Percentiles rank a stretch among this genome's conserved stretches.
Conservation (phyloP, 2,888 invertebrate species). For the Agrotis exclamationis region DNA sequence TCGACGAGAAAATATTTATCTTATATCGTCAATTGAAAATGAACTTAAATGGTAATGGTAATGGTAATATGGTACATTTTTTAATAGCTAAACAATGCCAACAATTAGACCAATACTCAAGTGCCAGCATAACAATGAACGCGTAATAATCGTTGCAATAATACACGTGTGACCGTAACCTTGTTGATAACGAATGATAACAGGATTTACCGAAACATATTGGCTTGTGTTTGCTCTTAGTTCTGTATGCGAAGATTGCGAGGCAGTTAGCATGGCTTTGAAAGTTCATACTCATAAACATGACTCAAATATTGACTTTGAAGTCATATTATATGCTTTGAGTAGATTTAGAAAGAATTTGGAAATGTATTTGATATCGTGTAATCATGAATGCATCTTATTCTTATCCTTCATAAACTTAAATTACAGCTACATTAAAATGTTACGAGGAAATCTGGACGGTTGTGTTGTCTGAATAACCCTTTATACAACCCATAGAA, state of each 20-base stretch:
- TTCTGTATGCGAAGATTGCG: background rate
- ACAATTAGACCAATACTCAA: background rate
- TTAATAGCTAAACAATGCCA: background rate
- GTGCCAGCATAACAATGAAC: slow-evolving; percentile 3
- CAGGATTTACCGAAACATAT: slow-evolving; percentile 26
- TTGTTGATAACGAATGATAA: slow-evolving; percentile 52
- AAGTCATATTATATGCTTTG: slow-evolving; percentile 16
- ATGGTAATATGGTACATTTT: slow-evolving; percentile 10
- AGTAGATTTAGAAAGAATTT: slow-evolving; percentile 31
- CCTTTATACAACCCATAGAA: too few species aligned
- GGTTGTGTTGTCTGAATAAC: too few species aligned
- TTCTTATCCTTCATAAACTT: too few species aligned
- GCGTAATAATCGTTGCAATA: slow-evolving; percentile 16
- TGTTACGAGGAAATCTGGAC: too few species aligned
- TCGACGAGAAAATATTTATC: too few species aligned
- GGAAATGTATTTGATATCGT: background rate
- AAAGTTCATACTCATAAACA: slow-evolving; percentile 39
- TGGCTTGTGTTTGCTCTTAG: slow-evolving; percentile 41
- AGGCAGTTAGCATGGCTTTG: slow-evolving; percentile 50
- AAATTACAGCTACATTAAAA: too few species aligned
- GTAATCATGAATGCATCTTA: background rate
- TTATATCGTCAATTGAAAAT: slow-evolving; percentile 19
- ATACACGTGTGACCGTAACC: slow-evolving; percentile 33
- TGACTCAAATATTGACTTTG: slow-evolving; percentile 18
- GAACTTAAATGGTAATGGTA: background rate